Conservation (phyloP, 2,113 vertebrate species). For the Phrynosoma blainvillii region DNA sequence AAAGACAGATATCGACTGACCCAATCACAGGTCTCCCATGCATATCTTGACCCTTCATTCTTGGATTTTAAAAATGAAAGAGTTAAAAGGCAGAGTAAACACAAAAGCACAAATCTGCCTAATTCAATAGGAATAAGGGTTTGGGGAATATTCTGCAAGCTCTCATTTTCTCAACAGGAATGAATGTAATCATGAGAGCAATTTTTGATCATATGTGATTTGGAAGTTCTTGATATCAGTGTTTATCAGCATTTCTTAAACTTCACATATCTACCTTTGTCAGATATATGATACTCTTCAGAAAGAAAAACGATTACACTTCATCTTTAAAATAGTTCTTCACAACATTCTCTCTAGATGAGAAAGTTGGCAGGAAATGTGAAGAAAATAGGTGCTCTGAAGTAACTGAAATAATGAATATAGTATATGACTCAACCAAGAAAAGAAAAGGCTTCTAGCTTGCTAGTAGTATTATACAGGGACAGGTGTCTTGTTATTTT, state of each 20-base stretch:
- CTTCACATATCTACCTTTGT: background rate
- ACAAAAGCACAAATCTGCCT: background rate
- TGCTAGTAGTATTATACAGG: background rate
- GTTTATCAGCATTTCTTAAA: background rate
- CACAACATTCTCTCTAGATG: background rate
- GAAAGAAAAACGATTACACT: background rate
- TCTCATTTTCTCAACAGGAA: background rate
- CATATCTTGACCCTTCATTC: background rate
- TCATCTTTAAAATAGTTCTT: background rate
- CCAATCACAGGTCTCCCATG: background rate
- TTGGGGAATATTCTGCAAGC: background rate
- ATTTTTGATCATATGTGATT: background rate
- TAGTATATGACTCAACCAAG: conserved; percentile 5
- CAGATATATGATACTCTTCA: background rate
- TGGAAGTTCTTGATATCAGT: background rate
- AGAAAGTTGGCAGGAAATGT: conserved; percentile 20
- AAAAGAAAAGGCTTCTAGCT: background rate
- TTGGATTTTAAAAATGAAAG: background rate
- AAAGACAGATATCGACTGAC: too few species aligned
- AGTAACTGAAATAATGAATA: background rate
- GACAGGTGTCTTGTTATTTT: conserved; percentile 37
- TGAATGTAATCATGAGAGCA: background rate
- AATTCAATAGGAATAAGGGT: background rate
- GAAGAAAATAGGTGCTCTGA: background rate
- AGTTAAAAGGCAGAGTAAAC: background rate